Evolutionary conservation across 1,140 invertebrate genomes (phyloP).

Genomic region (Macrosteles quadrilineatus): DNA sequence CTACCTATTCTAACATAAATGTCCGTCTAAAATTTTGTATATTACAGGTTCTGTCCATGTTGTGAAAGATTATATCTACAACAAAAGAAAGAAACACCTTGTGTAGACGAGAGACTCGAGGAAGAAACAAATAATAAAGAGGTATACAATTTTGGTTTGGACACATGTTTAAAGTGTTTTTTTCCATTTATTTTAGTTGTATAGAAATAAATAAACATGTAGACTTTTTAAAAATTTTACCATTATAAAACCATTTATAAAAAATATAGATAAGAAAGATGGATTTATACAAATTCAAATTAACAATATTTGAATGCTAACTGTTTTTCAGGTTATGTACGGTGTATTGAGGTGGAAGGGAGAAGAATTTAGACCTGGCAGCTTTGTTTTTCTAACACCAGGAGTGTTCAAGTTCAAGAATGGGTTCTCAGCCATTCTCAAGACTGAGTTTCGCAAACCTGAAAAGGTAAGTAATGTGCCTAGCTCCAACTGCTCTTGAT

Average conservation of each 20-base stretch:
- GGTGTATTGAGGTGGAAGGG: conserved; percentile 55
- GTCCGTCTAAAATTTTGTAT: too few relatives aligned
- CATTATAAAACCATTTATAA: too few relatives aligned
- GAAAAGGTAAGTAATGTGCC: conserved; percentile 26
- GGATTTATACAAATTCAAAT: too few relatives aligned
- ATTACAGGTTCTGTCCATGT: conserved; percentile 49
- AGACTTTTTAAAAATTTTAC: neutral
- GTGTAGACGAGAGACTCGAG: conserved; percentile 40
- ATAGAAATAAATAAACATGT: neutral
- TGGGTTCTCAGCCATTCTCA: conserved; percentile 43
- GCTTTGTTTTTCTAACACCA: conserved; percentile 70
- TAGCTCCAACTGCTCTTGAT: too few relatives aligned
- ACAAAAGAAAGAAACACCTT: conserved; percentile 44
- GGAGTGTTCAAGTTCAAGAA: conserved; percentile 65
- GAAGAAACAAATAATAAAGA: conserved; percentile 45
- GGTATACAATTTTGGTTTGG: conserved; percentile 40
- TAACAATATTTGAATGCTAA: too few relatives aligned
- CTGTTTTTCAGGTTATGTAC: conserved; percentile 36
- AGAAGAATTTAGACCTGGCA: conserved; percentile 65
- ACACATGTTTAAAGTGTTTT: neutral
- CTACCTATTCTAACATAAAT: too few relatives aligned
- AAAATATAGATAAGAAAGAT: too few relatives aligned
- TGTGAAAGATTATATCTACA: conserved; percentile 49
- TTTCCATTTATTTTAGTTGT: neutral
- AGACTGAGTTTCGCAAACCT: conserved; percentile 49